Evolutionary conservation across 2,113 vertebrate species (phyloP).

Genomic region (Natator depressus): DNA sequence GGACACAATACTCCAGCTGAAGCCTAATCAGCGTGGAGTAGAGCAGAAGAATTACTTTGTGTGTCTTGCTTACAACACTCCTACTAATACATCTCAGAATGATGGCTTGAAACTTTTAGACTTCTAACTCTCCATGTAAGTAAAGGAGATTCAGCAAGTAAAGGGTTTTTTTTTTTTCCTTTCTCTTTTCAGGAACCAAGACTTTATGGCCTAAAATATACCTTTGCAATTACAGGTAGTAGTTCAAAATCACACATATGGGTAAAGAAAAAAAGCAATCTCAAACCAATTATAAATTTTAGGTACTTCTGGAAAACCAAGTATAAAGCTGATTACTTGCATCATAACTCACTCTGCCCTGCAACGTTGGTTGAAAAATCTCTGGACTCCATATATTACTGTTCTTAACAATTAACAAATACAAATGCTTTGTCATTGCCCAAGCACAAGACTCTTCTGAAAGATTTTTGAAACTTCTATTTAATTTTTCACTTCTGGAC

Average conservation of each 20-base stretch:
- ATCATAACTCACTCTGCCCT: background rate
- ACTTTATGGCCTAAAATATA: background rate
- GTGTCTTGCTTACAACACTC: too few species aligned
- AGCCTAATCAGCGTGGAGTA: too few species aligned
- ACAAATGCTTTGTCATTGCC: background rate
- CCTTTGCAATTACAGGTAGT: background rate
- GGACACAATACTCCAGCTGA: too few species aligned
- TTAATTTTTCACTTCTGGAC: background rate
- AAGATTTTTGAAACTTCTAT: background rate
- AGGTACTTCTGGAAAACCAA: background rate
- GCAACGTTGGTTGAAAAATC: background rate
- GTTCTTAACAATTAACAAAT: background rate
- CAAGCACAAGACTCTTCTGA: background rate
- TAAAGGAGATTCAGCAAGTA: background rate
- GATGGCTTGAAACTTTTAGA: background rate
- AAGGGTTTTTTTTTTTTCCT: fast-evolving
- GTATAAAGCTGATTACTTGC: background rate
- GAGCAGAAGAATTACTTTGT: too few species aligned
- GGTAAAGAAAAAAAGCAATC: background rate
- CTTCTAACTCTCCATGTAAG: background rate
- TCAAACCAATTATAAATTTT: background rate
- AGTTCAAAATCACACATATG: background rate
- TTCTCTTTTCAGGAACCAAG: background rate
- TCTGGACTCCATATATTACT: fast-evolving
- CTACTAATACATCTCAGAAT: too few species aligned